Conservation (phyloP, 2,113 vertebrate genomes). For the Aegypius monachus region DNA sequence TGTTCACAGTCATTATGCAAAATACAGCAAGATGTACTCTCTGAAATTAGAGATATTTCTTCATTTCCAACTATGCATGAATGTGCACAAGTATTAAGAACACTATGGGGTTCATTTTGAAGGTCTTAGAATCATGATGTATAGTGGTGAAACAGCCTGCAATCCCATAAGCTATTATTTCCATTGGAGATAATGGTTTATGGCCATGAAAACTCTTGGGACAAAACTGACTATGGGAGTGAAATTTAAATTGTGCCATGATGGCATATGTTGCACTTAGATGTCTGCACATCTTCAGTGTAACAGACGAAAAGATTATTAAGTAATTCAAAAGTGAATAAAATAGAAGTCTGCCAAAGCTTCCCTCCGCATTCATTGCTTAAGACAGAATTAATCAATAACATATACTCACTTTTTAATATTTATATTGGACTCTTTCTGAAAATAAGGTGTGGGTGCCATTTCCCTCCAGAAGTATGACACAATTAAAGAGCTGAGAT, state of each 20-base stretch:
- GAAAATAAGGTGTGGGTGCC: neutral
- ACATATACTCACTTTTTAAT: neutral
- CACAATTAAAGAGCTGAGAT: neutral
- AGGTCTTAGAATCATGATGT: neutral
- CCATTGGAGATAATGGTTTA: neutral
- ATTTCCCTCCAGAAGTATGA: neutral
- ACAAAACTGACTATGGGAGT: neutral
- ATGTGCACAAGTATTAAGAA: neutral
- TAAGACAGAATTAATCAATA: slow-evolving; percentile 3
- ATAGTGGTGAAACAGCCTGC: neutral
- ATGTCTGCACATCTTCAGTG: neutral
- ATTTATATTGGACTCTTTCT: neutral
- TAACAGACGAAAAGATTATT: neutral
- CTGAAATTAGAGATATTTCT: slow-evolving; percentile 51
- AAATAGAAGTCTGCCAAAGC: neutral
- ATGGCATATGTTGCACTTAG: neutral
- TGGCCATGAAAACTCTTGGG: neutral
- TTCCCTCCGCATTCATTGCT: neutral
- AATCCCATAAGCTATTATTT: neutral
- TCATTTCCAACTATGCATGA: neutral
- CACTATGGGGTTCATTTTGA: neutral
- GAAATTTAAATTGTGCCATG: neutral
- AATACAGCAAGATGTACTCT: slow-evolving; percentile 1
- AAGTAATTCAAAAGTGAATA: neutral
- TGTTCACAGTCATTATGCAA: slow-evolving; percentile 44